phyloP scores from a whole-genome alignment of 2,888 invertebrate genomes.

The Epinotia ramella region DNA sequence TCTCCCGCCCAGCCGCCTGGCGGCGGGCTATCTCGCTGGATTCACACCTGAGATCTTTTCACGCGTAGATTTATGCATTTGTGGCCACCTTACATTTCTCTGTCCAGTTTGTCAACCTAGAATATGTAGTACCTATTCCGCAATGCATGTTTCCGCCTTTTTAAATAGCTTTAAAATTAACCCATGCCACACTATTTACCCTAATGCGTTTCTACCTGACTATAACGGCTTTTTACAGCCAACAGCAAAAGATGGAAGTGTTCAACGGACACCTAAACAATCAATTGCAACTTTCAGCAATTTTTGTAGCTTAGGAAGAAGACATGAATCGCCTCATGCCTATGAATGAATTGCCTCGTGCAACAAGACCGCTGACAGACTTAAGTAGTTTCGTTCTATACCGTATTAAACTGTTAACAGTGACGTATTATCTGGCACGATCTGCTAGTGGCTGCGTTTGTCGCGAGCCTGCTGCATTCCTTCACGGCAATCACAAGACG shows the following conservation, averaged over 20 bases:
- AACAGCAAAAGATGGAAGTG: too few relatives aligned
- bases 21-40: constrained; percentile 61
- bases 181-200: not conserved
- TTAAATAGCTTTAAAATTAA: not conserved
- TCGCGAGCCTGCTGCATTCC: not conserved
- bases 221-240: too few relatives aligned
- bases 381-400: not conserved
- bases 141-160: not conserved
- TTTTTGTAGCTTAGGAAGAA: not conserved
- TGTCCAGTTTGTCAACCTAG: constrained; percentile 16
- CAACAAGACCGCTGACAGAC: not conserved
- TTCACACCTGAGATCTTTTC: constrained; percentile 69
- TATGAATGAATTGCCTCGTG: too few relatives aligned
- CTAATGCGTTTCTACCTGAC: not conserved
- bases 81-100: constrained; percentile 44
- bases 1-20: constrained; percentile 59
- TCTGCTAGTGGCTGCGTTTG: constrained; percentile 7
- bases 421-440: constrained; percentile 16
- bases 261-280: too few relatives aligned
- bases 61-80: constrained; percentile 55
- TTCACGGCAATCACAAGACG: too few relatives aligned
- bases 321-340: too few relatives aligned
- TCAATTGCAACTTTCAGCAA: not conserved
- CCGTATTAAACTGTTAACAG: constrained; percentile 7
- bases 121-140: not conserved